Conservation (phyloP, 2,797 vertebrate genomes). For the Phaenicophaeus curvirostris region DNA sequence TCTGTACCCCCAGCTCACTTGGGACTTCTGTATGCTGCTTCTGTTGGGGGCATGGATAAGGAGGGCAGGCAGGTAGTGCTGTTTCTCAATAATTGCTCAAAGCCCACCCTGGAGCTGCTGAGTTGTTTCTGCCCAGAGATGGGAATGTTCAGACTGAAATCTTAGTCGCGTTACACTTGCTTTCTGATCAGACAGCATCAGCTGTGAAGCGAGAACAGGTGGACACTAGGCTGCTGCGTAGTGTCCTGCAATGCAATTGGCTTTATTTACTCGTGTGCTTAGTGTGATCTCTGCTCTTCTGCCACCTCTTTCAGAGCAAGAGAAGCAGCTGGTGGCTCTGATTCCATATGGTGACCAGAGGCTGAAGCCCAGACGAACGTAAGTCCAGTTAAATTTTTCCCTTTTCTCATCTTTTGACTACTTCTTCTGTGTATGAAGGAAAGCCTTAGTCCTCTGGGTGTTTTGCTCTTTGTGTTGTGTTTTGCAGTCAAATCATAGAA, state of each 20-base stretch:
- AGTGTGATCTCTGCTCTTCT: not conserved
- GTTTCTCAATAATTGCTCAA: not conserved
- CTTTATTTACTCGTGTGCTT: not conserved
- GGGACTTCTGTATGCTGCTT: not conserved
- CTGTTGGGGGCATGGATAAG: not conserved
- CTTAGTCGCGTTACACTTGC: not conserved
- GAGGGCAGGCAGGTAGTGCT: not conserved
- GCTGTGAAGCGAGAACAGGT: no score
- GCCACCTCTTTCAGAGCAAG: constrained; percentile 77
- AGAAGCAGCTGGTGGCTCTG: constrained; percentile 88
- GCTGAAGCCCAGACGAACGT: constrained; percentile 89
- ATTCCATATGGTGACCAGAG: constrained; percentile 90
- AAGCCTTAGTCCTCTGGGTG: not conserved
- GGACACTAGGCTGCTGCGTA: not conserved
- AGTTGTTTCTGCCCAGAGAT: not conserved
- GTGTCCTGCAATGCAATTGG: no score
- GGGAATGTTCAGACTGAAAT: not conserved
- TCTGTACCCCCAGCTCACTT: not conserved
- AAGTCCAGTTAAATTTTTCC: constrained; percentile 46
- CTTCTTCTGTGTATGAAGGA: not conserved
- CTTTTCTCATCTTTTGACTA: not conserved
- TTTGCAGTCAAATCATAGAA: no score
- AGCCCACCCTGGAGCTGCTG: not conserved
- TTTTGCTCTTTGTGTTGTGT: not conserved
- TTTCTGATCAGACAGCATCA: not conserved